A percentile compares a stretch with the other conserved stretches of the same genome.
phyloP scores from a whole-genome alignment of 1,140 invertebrate species.

The Bombus terrestris region DNA sequence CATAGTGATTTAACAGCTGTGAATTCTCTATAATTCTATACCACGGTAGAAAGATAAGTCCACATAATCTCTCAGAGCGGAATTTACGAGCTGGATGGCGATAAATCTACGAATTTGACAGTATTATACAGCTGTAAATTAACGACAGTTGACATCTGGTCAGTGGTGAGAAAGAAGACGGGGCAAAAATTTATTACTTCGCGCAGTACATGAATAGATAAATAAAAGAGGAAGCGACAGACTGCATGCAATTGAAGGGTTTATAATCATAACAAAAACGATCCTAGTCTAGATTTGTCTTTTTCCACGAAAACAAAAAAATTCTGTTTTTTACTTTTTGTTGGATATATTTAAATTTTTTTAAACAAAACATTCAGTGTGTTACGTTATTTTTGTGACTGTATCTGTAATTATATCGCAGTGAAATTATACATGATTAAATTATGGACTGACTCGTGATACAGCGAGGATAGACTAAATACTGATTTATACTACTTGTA shows the following conservation, averaged over 20 bases:
- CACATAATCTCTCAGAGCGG: neutral
- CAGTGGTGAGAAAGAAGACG: neutral
- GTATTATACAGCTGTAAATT: neutral
- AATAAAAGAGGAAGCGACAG: neutral
- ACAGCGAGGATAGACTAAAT: accelerated
- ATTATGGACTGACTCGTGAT: too few relatives aligned
- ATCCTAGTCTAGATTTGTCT: neutral
- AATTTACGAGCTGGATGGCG: neutral
- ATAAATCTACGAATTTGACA: neutral
- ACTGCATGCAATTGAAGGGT: neutral
- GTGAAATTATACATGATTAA: too few relatives aligned
- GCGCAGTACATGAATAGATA: neutral
- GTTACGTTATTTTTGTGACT: neutral
- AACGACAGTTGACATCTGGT: neutral
- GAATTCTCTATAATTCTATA: neutral
- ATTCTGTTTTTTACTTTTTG: neutral
- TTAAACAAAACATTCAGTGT: neutral
- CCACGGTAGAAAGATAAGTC: neutral
- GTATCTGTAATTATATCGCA: neutral
- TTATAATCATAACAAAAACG: neutral
- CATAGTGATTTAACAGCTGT: too few relatives aligned
- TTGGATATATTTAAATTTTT: neutral
- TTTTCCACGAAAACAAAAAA: neutral
- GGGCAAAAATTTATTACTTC: neutral
- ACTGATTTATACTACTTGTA: neutral